phyloP scores from a whole-genome alignment of 2,888 invertebrate genomes.

The Lysandra bellargus region DNA sequence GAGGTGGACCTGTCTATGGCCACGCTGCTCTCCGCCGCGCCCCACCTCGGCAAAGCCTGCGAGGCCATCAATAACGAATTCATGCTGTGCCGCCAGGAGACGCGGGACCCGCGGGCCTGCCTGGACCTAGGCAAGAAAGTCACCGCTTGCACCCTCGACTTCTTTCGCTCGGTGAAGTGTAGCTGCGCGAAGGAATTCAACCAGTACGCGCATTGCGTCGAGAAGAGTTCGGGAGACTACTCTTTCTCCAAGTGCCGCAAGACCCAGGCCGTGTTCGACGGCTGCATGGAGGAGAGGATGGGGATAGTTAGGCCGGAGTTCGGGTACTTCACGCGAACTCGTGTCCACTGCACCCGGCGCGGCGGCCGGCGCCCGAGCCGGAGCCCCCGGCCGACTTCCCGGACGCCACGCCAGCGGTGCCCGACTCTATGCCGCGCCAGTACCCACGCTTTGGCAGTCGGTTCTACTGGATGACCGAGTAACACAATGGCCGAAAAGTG shows the following conservation, averaged over 20 bases:
- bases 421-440: slow-evolving; percentile 80
- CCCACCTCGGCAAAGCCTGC: slow-evolving; percentile 95
- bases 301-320: slow-evolving; percentile 87
- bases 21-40: slow-evolving; percentile 90
- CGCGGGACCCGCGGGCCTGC: slow-evolving; percentile 91
- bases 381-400: slow-evolving; percentile 80
- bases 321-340: slow-evolving; percentile 89
- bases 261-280: slow-evolving; percentile 90
- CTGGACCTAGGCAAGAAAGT: slow-evolving; percentile 92
- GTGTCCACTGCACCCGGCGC: slow-evolving; percentile 79
- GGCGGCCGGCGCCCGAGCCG: slow-evolving; percentile 79
- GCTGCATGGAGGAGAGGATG: slow-evolving; percentile 89
- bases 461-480: slow-evolving; percentile 74
- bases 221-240: slow-evolving; percentile 86
- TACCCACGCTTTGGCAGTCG: slow-evolving; percentile 84
- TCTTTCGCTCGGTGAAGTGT: slow-evolving; percentile 90
- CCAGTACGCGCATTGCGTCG: slow-evolving; percentile 86
- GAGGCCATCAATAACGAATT: slow-evolving; percentile 96
- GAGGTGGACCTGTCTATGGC: slow-evolving; percentile 90
- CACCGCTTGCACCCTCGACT: slow-evolving; percentile 90
- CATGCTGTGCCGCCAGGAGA: slow-evolving; percentile 91
- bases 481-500: not conserved
- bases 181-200: slow-evolving; percentile 91
- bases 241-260: slow-evolving; percentile 86
- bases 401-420: slow-evolving; percentile 84